phyloP scores from a whole-genome alignment of 2,888 invertebrate species.

The Anthophora plumipes region DNA sequence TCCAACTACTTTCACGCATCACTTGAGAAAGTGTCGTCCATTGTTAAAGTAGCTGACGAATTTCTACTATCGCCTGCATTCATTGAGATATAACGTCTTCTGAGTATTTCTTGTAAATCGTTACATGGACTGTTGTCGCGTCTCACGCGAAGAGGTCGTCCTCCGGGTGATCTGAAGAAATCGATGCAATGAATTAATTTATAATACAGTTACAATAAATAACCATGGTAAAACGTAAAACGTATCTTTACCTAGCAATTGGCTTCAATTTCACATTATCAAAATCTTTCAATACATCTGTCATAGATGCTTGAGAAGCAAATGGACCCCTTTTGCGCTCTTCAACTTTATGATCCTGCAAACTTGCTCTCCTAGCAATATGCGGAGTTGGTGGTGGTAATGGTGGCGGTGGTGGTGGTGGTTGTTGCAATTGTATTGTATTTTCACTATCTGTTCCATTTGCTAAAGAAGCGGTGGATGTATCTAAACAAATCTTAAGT shows the following conservation, averaged over 20 bases:
- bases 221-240: neutral
- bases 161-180: conserved; percentile 80
- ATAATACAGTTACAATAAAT: neutral
- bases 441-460: conserved; percentile 69
- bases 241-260: conserved; percentile 76
- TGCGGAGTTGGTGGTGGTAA: conserved; percentile 82
- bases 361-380: conserved; percentile 82
- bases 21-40: conserved; percentile 79
- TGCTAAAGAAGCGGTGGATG: conserved; percentile 71
- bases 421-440: conserved; percentile 59
- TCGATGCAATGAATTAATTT: neutral
- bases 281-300: conserved; percentile 81
- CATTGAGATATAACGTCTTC: conserved; percentile 81
- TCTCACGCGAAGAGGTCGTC: conserved; percentile 78
- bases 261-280: conserved; percentile 80
- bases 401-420: conserved; percentile 70
- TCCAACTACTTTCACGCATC: conserved; percentile 38
- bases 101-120: conserved; percentile 82
- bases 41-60: conserved; percentile 75
- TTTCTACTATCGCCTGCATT: conserved; percentile 80
- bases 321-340: conserved; percentile 77
- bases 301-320: conserved; percentile 79
- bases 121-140: conserved; percentile 83
- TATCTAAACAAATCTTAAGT: conserved; percentile 60
- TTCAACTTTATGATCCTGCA: conserved; percentile 81